Evolutionary conservation across 1,140 invertebrate genomes (phyloP).

Genomic region (Watersipora subatra): DNA sequence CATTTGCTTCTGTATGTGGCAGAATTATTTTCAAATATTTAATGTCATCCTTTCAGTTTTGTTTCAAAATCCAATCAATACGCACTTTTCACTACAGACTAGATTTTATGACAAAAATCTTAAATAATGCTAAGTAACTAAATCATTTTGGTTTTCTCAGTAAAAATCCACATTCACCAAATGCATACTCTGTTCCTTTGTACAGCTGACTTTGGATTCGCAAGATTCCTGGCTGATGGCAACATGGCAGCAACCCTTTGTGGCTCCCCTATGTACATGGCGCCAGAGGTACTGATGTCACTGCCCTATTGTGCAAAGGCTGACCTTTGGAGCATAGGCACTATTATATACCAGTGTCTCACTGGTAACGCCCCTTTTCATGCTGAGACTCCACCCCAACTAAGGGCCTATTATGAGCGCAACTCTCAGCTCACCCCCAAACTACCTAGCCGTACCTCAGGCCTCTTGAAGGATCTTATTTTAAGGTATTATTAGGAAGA

Average conservation of each 20-base stretch:
- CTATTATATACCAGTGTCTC: slow-evolving; percentile 96
- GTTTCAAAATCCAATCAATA: too few relatives aligned
- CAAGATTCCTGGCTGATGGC: slow-evolving; percentile 90
- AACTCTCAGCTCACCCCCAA: slow-evolving; percentile 82
- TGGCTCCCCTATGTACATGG: slow-evolving; percentile 99
- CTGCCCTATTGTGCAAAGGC: slow-evolving; percentile 97
- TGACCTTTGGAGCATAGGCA: slow-evolving; percentile 95
- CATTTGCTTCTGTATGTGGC: too few relatives aligned
- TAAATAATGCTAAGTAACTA: too few relatives aligned
- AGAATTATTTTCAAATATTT: too few relatives aligned
- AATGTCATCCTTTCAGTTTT: too few relatives aligned
- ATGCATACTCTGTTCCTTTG: too few relatives aligned
- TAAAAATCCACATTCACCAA: too few relatives aligned
- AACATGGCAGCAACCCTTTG: slow-evolving; percentile 98
- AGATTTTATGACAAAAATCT: too few relatives aligned
- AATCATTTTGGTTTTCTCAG: too few relatives aligned
- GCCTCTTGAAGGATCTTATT: slow-evolving; percentile 72
- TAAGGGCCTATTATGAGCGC: slow-evolving; percentile 94
- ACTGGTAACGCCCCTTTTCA: slow-evolving; percentile 97
- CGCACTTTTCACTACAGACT: too few relatives aligned
- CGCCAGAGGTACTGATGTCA: slow-evolving; percentile 98
- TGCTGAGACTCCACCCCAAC: slow-evolving; percentile 90
- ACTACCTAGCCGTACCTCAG: slow-evolving; percentile 79
- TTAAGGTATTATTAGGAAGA: slow-evolving; percentile 28
- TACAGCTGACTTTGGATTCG: slow-evolving; percentile 97